Evolutionary conservation across 2,888 invertebrate species (phyloP), one percentile per base, ranked within the genome.

Genomic region (Drosophila suboccidentalis): DNA sequence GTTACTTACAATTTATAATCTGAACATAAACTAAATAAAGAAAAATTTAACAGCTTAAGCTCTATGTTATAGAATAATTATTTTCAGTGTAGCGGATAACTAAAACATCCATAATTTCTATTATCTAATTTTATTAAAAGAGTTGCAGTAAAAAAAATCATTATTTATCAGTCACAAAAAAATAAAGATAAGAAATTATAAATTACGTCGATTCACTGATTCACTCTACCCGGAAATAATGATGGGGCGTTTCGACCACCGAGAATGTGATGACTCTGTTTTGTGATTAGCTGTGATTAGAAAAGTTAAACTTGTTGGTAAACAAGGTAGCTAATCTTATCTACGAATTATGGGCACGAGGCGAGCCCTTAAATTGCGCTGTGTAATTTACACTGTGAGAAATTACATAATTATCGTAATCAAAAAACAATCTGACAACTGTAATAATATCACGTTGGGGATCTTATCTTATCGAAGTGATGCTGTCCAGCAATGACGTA

Each of bases 401-500:
- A 39, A 39, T 46, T 49, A 38, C 10, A 57, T 51, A 51, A 41
- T 41, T 26, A 2, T 8, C 44, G 15, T 5, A 26, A 9, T 13
- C n/a, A n/a, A 34, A 15, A 41, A 47, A 19, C 38, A 17, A 38
- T 15, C 39, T 22, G 41, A 39, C 57, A 75, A 38, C 59, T 47
- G 32, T 57, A 71, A 58, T 39, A 39, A 13, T 13, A 19, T 38
- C 63, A 17, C 26, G 22, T 4, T 1, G 4, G 15, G 41, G 8
- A 22, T 58, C 61, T 68, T 69, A 66, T 73, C 78, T 57, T 57
- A 34, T 22, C 3, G 19, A 1, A 11, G 4, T 46, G 63, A 64
- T 63, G 75, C 68, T 72, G 61, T 61, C 34, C 47, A 61, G 13
- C 47, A 15, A 53, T 70, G 79, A 78, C 77, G 77, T 75, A 75